Base-by-base conservation (phyloP, 2,113 vertebrate species). In the Alces alces region DNA sequence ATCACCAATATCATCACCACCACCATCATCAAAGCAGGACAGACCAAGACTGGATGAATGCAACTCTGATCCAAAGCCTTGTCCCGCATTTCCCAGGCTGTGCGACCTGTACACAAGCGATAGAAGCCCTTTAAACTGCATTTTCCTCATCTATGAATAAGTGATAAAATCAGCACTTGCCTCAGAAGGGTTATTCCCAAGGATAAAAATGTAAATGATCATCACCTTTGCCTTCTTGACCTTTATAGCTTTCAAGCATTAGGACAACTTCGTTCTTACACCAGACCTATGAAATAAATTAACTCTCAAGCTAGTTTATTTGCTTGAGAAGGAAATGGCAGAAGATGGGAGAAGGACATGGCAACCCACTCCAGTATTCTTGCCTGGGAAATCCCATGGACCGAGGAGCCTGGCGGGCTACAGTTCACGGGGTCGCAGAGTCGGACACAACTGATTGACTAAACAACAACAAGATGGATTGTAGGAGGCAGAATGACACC, bases 401-500 rank as follows among this genome's bases (percentile, higher is more conserved):
- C 66, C 3, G 19, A 70, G n/a, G 66, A 70, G n/a, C n/a, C n/a
- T 39, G 66, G 19, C 0, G 0, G 66, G 66, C 66, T 70, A 39
- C n/a, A 36, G n/a, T 70, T 70, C 64, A 70, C 2, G n/a, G 10
- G 64, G n/a, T 21, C 2, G 0, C n/a, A 70, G 55, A 70, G n/a
- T 23, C 0, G 1, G 66, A 70, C 19, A 70, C 17, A 2, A 23
- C 33, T 12, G 66, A 39, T 19, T 10, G 4, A 36, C n/a, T 12
- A 36, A 36, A 36, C 19, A 21, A 21, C 30, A 64, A n/a, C n/a
- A 36, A 3, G 64, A n/a, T 11, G 64, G 36, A 64, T 21, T 82
- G 17, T 10, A 16, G 45, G 14, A 17, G 21, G 70, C 13, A 86
- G 79, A 86, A 89, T 33, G 30, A 45, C 47, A 27, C 3, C 4